Conservation (phyloP, 2,888 invertebrate species). For the Cyclophora albipunctata region DNA sequence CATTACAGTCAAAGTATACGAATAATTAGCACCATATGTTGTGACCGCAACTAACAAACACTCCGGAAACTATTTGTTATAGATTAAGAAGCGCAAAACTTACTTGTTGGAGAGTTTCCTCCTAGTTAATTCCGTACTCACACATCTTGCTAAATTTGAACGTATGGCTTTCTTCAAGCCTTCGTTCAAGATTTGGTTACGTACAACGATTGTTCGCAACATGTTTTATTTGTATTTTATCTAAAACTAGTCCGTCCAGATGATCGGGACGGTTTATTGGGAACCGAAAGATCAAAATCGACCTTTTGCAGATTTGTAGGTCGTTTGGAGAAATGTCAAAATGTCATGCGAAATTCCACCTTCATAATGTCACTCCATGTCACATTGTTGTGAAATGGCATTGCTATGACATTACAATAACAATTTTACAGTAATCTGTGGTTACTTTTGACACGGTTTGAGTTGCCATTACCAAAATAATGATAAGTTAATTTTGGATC, state of each 20-base stretch:
- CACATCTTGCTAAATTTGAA: slow-evolving; percentile 75
- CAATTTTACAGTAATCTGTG: no score
- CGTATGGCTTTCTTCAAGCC: slow-evolving; percentile 76
- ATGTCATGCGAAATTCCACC: no score
- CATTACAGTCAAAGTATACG: no score
- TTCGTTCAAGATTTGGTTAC: slow-evolving; percentile 80
- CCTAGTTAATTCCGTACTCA: slow-evolving; percentile 77
- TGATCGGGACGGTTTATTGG: slow-evolving; percentile 52
- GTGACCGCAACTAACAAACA: no score
- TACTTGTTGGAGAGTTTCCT: slow-evolving; percentile 78
- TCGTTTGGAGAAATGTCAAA: slow-evolving; percentile 31
- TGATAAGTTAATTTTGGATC: no score
- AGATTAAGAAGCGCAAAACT: slow-evolving; percentile 25
- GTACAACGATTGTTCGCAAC: slow-evolving; percentile 83
- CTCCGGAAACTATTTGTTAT: no score
- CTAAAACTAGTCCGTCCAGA: slow-evolving; percentile 55
- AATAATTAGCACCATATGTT: no score
- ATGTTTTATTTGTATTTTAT: slow-evolving; percentile 62
- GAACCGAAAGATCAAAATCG: slow-evolving; percentile 43
- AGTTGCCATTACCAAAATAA: no score
- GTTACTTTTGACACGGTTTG: no score
- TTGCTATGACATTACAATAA: no score
- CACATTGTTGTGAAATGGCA: no score
- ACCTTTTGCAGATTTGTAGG: slow-evolving; percentile 67
- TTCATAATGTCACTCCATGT: no score